A percentile compares a stretch with the other conserved stretches of the same genome.
phyloP scores from a whole-genome alignment of 2,113 vertebrate genomes.

The Arothron firmamentum region DNA sequence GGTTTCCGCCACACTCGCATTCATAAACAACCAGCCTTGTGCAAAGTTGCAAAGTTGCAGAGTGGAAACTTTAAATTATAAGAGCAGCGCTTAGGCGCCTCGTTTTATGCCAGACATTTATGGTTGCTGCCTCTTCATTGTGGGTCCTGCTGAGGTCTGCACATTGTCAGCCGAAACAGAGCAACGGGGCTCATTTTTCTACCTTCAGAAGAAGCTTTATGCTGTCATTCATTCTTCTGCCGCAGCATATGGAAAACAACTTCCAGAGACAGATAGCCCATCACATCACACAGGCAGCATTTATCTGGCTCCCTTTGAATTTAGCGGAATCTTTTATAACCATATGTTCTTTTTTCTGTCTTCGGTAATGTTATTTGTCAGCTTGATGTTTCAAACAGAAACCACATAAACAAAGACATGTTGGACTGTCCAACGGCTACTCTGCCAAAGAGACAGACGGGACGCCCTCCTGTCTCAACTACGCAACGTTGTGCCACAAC shows the following conservation, averaged over 20 bases:
- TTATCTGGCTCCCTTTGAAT: neutral
- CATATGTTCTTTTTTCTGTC: neutral
- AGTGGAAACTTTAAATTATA: slow-evolving; percentile 19
- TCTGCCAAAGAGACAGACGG: too few species aligned
- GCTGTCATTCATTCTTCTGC: slow-evolving; percentile 21
- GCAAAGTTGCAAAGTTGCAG: neutral
- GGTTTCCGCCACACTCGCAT: too few species aligned
- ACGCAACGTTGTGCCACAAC: too few species aligned
- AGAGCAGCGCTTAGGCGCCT: slow-evolving; percentile 11
- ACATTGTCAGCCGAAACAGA: slow-evolving; percentile 28
- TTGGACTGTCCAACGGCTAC: too few species aligned
- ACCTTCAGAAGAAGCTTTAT: slow-evolving; percentile 25
- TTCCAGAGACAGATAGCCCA: slow-evolving; percentile 9
- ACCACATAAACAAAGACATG: too few species aligned
- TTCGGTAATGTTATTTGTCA: neutral
- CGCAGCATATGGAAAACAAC: slow-evolving; percentile 20
- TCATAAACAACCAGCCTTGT: neutral
- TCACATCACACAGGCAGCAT: neutral
- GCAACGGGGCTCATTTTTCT: slow-evolving; percentile 38
- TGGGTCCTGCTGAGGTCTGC: slow-evolving; percentile 46
- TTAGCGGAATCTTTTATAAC: neutral
- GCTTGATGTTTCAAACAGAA: too few species aligned
- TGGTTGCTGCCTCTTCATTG: slow-evolving; percentile 13
- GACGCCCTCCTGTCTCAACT: too few species aligned
- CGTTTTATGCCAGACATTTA: slow-evolving; percentile 27